Evolutionary conservation across 1,140 invertebrate species (phyloP), one percentile per base, ranked within the genome.

Genomic region (Capitella teleta): DNA sequence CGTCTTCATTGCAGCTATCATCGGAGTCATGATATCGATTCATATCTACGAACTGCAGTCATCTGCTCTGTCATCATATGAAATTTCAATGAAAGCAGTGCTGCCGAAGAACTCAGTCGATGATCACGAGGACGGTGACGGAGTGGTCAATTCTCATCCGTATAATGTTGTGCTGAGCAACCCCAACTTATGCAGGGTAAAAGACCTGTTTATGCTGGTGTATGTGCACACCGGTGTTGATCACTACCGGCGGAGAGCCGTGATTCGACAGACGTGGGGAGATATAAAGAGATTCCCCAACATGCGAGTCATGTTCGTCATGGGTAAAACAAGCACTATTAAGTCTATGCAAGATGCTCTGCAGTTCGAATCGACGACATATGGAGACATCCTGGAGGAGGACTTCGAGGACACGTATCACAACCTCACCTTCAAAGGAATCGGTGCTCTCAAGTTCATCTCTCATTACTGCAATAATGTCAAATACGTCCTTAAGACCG

Each of bases 341-440:
- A 6, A 34, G 21, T 26, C 21, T 4, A 48, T 58, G 28, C 76
- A 81, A 55, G 51, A 63, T 0, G 57, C 61, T 12, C 57, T 88
- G 2, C 59, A 75, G 10, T 59, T 74, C 36, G 87, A 91, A 65
- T 77, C 78, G 57, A 60, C 61, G 3, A 56, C 57, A 1, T 77
- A 81, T 59, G 68, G 74, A 16, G 87, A 91, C 63, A 75, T 90
- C 47, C 77, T 89, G 23, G 83, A 87, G 72, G 86, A 85, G 28
- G 80, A 78, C 57, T 89, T 88, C 65, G 48, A 76, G 5, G 87
- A 90, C 72, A 76, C 76, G 28, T 91, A 90, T 62, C 77, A 81
- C 52, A 91, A 90, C 70, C 78, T 91, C 68, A 88, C 86, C 1
- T 87, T 87, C 61, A 91, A 91, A 68, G 85, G 87, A 67, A 80